Evolutionary conservation across 1,140 invertebrate genomes (phyloP), one percentile per base, ranked within the genome.

Genomic region (Anastrepha obliqua): DNA sequence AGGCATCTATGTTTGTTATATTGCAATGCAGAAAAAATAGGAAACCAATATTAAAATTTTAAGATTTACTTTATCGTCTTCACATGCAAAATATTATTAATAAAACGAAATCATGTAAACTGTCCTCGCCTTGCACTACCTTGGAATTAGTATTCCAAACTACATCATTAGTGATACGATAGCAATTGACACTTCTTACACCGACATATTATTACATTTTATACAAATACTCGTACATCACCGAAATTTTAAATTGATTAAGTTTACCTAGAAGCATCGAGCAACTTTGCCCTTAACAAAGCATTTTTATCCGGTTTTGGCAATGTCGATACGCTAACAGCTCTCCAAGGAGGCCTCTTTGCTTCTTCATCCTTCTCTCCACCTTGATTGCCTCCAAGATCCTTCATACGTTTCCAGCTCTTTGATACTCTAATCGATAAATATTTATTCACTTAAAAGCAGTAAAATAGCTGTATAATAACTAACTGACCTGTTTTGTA

Each of bases 271-370:
- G 92, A 91, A 2, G 91, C 92, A 89, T 93, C 92, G 64, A 93
- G 74, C 29, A 93, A 87, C 86, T 93, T 93, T 44, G 92, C 92
- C 6, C 90, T 89, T 3, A 93, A 88, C 58, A 93, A 64, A 0
- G 92, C 92, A 90, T 90, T 92, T 81, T 93, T 93, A 59, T 93
- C 92, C 7, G 92, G 90, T 59, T 93, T 93, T 11, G 91, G 67
- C 13, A 93, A 90, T 65, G 92, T 93, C 51, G 92, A 92, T 39
- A 93, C 89, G 81, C 92, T 92, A 67, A 92, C 91, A 44, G 91
- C 90, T 6, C 91, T 90, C 92, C 92, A 93, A 70, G 92, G 92
- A 42, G 92, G 92, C 47, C 92, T 89, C 62, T 91, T 91, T 17
- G 89, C 86, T 67, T 92, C 91, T 88, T 88, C 90, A 44, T 92